phyloP scores from a whole-genome alignment of 2,113 vertebrate species.

The Lagopus leucura region DNA sequence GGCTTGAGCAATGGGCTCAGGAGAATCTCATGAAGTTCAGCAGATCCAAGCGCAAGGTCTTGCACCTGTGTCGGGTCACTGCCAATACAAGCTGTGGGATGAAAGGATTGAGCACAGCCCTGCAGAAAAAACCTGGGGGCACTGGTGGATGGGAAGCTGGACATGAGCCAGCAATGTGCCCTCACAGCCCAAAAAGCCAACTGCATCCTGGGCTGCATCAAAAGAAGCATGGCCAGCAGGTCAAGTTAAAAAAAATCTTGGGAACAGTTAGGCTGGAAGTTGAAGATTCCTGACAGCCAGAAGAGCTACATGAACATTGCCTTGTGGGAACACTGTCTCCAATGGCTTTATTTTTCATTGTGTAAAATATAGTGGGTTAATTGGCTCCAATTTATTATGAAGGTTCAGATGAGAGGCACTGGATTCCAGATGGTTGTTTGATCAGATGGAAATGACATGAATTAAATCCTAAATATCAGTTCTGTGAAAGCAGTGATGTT shows the following conservation, averaged over 20 bases:
- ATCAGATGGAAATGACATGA: not conserved
- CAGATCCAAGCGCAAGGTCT: too few relatives aligned
- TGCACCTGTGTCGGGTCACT: too few relatives aligned
- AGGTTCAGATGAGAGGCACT: not conserved
- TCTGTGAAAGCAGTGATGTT: not conserved
- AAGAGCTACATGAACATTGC: not conserved
- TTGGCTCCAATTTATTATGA: not conserved
- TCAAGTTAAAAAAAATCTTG: not conserved
- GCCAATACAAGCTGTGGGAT: too few relatives aligned
- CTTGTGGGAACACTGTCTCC: not conserved
- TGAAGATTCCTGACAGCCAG: not conserved
- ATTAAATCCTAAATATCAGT: not conserved
- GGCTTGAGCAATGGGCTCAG: too few relatives aligned
- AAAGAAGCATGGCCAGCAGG: too few relatives aligned
- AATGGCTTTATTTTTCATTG: not conserved
- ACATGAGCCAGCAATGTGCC: too few relatives aligned
- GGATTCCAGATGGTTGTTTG: not conserved
- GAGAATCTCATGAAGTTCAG: too few relatives aligned
- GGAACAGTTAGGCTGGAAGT: not conserved
- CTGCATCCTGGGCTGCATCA: too few relatives aligned
- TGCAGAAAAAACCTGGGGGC: too few relatives aligned
- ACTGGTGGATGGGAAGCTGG: too few relatives aligned
- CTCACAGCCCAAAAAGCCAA: too few relatives aligned
- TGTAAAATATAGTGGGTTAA: not conserved
- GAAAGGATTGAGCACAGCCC: too few relatives aligned